Evolutionary conservation across 2,113 vertebrate species (phyloP).

Genomic region (Corydoras sp.): DNA sequence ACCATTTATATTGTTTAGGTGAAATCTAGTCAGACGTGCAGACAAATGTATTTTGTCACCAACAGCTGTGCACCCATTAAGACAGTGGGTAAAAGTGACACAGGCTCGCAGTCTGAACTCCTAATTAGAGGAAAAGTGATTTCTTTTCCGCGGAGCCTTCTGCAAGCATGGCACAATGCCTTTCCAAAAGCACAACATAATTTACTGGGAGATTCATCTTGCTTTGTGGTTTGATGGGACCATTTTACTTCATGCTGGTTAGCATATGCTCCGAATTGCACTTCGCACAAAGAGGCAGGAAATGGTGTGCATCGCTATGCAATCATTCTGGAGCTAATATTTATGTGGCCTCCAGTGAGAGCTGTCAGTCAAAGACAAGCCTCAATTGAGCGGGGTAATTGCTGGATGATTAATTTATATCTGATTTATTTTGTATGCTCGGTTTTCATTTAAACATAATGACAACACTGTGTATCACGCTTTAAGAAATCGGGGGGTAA

Average conservation of each 20-base stretch:
- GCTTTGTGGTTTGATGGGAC: constrained; percentile 55
- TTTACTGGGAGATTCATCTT: constrained; percentile 42
- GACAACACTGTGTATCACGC: neutral
- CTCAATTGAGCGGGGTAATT: constrained; percentile 26
- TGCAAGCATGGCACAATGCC: constrained; percentile 29
- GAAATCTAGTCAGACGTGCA: constrained; percentile 63
- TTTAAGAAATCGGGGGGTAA: neutral
- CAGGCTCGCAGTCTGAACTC: constrained; percentile 49
- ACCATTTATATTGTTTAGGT: constrained; percentile 53
- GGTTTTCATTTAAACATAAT: constrained; percentile 11
- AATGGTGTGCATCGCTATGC: constrained; percentile 17
- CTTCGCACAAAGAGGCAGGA: constrained; percentile 34
- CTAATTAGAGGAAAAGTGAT: constrained; percentile 34
- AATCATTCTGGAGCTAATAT: constrained; percentile 30
- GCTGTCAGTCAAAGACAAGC: constrained; percentile 15
- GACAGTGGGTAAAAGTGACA: constrained; percentile 44
- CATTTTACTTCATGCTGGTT: constrained; percentile 47
- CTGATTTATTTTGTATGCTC: constrained; percentile 15
- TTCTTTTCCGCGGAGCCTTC: constrained; percentile 15
- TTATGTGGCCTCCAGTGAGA: constrained; percentile 21
- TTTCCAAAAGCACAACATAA: constrained; percentile 45
- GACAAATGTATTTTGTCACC: constrained; percentile 69
- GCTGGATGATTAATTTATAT: constrained; percentile 22
- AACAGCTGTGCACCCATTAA: constrained; percentile 69
- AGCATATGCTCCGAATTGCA: constrained; percentile 53